Evolutionary conservation across 2,797 vertebrate species (phyloP).

Genomic region (Valencia hispanica): DNA sequence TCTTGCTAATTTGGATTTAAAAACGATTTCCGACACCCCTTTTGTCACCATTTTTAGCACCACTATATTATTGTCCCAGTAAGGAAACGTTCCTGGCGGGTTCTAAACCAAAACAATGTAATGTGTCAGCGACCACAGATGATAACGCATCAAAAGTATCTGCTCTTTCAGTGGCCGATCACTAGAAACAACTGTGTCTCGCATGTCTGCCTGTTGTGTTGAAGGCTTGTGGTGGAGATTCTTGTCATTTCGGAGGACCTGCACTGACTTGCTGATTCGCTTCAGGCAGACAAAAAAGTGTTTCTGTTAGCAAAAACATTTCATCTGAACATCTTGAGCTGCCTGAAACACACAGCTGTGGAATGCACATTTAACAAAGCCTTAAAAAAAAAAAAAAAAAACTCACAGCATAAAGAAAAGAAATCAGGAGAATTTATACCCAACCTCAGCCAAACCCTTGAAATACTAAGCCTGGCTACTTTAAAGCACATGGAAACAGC

Average conservation of each 20-base stretch:
- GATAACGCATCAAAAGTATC: not conserved
- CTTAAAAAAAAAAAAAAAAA: no score
- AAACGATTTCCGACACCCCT: not conserved
- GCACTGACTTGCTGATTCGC: slow-evolving; percentile 70
- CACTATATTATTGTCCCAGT: not conserved
- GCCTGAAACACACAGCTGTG: slow-evolving; percentile 7
- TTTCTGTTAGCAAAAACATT: slow-evolving; percentile 52
- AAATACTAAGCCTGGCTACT: not conserved
- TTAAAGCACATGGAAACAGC: not conserved
- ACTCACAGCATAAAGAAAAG: no score
- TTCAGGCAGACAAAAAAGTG: slow-evolving; percentile 56
- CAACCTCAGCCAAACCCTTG: not conserved
- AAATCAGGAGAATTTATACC: no score
- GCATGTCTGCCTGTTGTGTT: slow-evolving; percentile 31
- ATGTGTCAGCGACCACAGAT: not conserved
- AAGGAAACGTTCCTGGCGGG: not conserved
- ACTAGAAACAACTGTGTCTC: not conserved
- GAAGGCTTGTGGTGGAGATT: slow-evolving; percentile 54
- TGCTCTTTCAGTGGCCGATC: slow-evolving; percentile 16
- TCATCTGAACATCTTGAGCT: slow-evolving; percentile 22
- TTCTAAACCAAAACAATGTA: not conserved
- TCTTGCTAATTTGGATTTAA: no score
- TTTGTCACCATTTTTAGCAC: not conserved
- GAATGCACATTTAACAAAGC: slow-evolving; percentile 29
- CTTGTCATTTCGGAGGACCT: slow-evolving; percentile 66